Evolutionary conservation across 2,888 invertebrate species (phyloP), one percentile per base, ranked within the genome.

Genomic region (Acrobasis suavella): DNA sequence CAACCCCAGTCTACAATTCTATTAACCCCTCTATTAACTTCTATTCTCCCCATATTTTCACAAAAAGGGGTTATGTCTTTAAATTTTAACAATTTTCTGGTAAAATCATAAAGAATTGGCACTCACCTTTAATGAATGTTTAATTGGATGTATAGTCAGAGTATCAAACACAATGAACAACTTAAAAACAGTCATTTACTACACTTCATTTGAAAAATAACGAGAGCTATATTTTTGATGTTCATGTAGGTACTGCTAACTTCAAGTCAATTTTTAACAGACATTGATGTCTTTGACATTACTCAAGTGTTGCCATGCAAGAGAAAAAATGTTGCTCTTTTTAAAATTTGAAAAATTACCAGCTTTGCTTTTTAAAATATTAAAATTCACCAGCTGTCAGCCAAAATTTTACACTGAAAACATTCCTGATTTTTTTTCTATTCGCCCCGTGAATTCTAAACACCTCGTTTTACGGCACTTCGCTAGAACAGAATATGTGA

Each of bases 401-500:
- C 15, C 49, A 49, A 49, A 49, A n/a, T n/a, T 49, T 49, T n/a
- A 12, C 49, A 12, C 15, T 49, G 49, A 49, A 49, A 49, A 49
- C 49, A n/a, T 49, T 49, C 49, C 15, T 49, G 49, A 49, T 49
- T 49, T 49, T 49, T 49, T 49, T 49, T 49, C 49, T 49, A 49
- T 49, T 49, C 49, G 12, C 49, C 49, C 49, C 49, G 49, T 15
- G 15, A 49, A n/a, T 49, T 49, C 49, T 49, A 49, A 9, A 49
- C 49, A 49, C 49, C 49, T 12, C 49, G 49, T 49, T 49, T 49
- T 49, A 49, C 49, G n/a, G n/a, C n/a, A n/a, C n/a, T n/a, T n/a
- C n/a, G n/a, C n/a, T n/a, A n/a, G n/a, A n/a, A n/a, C n/a, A n/a
- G n/a, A n/a, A n/a, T n/a, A n/a, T 50, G 49, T 69, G 60, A 8